These are phyloP conservation scores for Ciconia boyciana DNA, from an alignment of 2,113 vertebrate species.

Conservation along the genomic window DNA sequence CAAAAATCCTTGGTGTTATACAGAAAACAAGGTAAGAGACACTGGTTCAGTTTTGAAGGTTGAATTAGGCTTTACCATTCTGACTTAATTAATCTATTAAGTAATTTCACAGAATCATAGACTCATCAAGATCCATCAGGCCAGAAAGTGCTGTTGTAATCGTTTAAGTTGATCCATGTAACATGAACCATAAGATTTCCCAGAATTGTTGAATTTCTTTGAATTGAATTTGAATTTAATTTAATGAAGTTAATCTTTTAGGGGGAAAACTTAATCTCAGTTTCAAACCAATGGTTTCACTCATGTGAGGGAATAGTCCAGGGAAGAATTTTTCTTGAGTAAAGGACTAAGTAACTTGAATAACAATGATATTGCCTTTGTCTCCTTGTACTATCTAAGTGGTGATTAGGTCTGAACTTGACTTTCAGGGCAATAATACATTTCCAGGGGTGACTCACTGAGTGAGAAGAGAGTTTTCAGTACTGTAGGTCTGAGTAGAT, in stretches of 20 bases:
- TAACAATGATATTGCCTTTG: background rate
- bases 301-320: background rate
- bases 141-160: background rate
- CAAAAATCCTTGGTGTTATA: background rate
- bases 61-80: background rate
- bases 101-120: conserved; percentile 6
- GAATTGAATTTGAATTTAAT: conserved; percentile 2
- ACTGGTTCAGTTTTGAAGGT: background rate
- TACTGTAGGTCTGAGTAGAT: conserved; percentile 13
- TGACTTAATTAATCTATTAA: background rate
- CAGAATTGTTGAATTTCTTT: background rate
- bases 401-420: conserved; percentile 21
- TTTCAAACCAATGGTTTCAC: background rate
- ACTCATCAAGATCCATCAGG: background rate
- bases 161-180: background rate
- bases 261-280: background rate
- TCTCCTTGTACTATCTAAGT: background rate
- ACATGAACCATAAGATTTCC: background rate
- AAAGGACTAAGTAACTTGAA: background rate
- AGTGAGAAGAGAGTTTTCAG: background rate
- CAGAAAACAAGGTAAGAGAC: background rate
- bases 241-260: background rate
- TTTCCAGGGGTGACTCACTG: background rate
- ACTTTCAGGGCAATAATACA: background rate
- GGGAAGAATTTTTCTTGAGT: conserved; percentile 13